Conservation (phyloP, 2,888 invertebrate genomes). For the Scaptomyza cyrtandrae region DNA sequence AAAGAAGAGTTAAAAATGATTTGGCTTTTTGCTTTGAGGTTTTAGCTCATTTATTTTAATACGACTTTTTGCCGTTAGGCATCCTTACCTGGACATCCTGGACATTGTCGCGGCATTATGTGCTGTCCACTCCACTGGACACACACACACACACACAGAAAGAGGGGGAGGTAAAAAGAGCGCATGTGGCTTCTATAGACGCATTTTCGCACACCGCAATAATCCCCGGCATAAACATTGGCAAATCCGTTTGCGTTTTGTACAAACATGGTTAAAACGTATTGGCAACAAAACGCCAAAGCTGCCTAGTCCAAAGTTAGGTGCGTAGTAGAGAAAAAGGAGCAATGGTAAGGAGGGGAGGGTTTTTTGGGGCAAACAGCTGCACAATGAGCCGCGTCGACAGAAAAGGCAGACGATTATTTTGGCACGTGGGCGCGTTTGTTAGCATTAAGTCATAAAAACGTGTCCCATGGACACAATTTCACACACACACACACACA, state of each 20-base stretch:
- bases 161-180: slow-evolving; percentile 14
- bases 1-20: slow-evolving; percentile 4
- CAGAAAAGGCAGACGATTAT: slow-evolving; percentile 79
- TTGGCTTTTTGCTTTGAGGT: slow-evolving; percentile 6
- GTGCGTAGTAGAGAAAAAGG: background rate
- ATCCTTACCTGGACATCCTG: slow-evolving; percentile 49
- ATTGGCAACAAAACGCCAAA: slow-evolving; percentile 76
- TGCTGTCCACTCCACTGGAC: slow-evolving; percentile 60
- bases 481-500: slow-evolving; percentile 27
- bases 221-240: slow-evolving; percentile 79
- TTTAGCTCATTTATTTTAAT: slow-evolving; percentile 69
- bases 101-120: slow-evolving; percentile 46
- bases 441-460: slow-evolving; percentile 81
- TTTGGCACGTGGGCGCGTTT: slow-evolving; percentile 81
- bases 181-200: slow-evolving; percentile 44
- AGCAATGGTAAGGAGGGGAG: background rate
- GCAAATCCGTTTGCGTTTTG: slow-evolving; percentile 79
- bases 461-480: slow-evolving; percentile 70
- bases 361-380: slow-evolving; percentile 32
- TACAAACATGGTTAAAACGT: slow-evolving; percentile 79
- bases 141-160: slow-evolving; percentile 34
- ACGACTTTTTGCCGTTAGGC: slow-evolving; percentile 47
- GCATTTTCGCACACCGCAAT: slow-evolving; percentile 78
- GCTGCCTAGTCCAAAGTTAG: slow-evolving; percentile 38
- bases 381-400: slow-evolving; percentile 78